Base-by-base conservation (phyloP, 1,140 invertebrate genomes). In the Trichogramma pretiosum region DNA sequence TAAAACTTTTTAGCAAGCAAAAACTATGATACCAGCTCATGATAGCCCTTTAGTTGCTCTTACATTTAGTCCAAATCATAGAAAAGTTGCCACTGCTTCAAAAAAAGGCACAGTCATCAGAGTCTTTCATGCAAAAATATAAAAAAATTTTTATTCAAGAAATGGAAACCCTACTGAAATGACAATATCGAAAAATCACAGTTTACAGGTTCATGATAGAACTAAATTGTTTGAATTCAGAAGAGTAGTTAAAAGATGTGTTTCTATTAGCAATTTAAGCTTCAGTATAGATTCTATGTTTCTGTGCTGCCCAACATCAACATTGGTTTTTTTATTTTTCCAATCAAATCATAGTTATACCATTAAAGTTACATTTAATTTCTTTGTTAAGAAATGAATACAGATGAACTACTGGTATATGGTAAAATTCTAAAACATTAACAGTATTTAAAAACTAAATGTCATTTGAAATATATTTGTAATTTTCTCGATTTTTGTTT, bases 91-190 rank as follows among this genome's bases (percentile, higher is more conserved):
- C 18, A 98, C 94, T 16, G 95, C 94, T 38, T 95, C 91, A 18
- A 91, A 92, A 70, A 90, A 93, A 71, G 96, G 96, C 53, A 99
- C 96, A 50, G 94, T 99, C 3, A 98, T 99, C 58, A 77, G 96
- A 64, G 92, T 99, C 10, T 98, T 97, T 70, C 76, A 69, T 33
- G 70, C 71, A 63, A 57, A 35, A n/a, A 24, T 19, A 10, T n/a
- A n/a, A n/a, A n/a, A n/a, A n/a, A n/a, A n/a, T n/a, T n/a, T n/a
- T n/a, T n/a, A n/a, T n/a, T n/a, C n/a, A n/a, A n/a, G n/a, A n/a
- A n/a, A n/a, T n/a, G n/a, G n/a, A n/a, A n/a, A n/a, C n/a, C n/a
- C n/a, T n/a, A n/a, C n/a, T n/a, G n/a, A n/a, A n/a, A n/a, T n/a
- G n/a, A n/a, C n/a, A n/a, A n/a, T n/a, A n/a, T n/a, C n/a, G n/a